Percentiles rank a stretch among this genome's conserved stretches.
Evolutionary conservation across 2,888 invertebrate genomes (phyloP).

Genomic region (Diarsia brunnea): DNA sequence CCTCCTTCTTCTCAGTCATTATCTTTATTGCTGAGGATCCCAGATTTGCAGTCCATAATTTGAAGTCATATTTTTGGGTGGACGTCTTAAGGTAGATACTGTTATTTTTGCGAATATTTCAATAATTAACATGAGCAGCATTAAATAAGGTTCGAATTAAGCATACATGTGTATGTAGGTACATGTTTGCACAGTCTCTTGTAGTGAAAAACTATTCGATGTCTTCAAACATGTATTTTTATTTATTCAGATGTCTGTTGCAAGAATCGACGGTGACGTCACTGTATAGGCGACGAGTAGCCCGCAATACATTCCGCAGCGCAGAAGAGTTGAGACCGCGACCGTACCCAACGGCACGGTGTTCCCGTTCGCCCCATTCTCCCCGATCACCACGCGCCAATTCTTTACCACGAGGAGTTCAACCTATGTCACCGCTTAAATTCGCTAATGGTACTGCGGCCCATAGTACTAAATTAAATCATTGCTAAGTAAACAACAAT

Average conservation of each 20-base stretch:
- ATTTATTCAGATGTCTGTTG: constrained; percentile 81
- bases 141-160: neutral
- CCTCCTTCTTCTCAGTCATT: constrained; percentile 40
- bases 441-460: constrained; percentile 70
- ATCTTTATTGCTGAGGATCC: constrained; percentile 32
- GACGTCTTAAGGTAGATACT: constrained; percentile 9
- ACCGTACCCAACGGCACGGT: constrained; percentile 76
- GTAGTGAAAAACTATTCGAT: neutral
- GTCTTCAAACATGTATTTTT: constrained; percentile 3
- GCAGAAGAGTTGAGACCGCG: constrained; percentile 84
- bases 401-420: constrained; percentile 79
- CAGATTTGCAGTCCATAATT: neutral
- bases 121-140: constrained; percentile 3
- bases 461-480: constrained; percentile 54
- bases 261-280: constrained; percentile 84
- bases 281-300: constrained; percentile 80
- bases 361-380: constrained; percentile 70
- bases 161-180: neutral
- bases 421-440: constrained; percentile 78
- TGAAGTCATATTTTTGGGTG: constrained; percentile 13
- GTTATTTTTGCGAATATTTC: constrained; percentile 26
- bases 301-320: constrained; percentile 81
- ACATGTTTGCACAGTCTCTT: neutral
- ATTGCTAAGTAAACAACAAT: constrained; percentile 21
- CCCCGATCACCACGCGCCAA: constrained; percentile 77